phyloP scores from a whole-genome alignment of 2,113 vertebrate genomes.

The Glaucidium brasilianum region DNA sequence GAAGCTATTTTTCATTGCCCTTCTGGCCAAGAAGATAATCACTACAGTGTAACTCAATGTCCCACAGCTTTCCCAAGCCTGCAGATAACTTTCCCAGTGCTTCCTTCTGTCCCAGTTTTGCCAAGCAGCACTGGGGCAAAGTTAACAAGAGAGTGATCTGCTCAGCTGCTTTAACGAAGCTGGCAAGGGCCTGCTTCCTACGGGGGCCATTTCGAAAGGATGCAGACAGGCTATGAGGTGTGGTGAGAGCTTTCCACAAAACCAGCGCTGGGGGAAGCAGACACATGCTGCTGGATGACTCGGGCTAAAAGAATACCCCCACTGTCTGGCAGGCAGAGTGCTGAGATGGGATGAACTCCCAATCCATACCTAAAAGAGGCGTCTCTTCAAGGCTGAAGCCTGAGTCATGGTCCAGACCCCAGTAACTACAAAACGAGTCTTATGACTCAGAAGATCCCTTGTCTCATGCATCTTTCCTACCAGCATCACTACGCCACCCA shows the following conservation, averaged over 20 bases:
- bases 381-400: neutral
- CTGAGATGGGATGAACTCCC: neutral
- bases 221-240: neutral
- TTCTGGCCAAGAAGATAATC: neutral
- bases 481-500: neutral
- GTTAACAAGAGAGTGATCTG: neutral
- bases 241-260: neutral
- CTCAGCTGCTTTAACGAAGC: neutral
- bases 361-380: neutral
- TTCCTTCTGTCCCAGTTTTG: neutral
- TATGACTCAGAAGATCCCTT: neutral
- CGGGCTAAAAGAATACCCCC: neutral
- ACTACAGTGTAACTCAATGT: neutral
- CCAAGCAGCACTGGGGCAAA: neutral
- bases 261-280: neutral
- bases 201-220: neutral
- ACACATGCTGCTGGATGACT: neutral
- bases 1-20: neutral
- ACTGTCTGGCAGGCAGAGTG: neutral
- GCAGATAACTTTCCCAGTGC: neutral
- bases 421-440: neutral
- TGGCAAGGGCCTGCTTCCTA: neutral
- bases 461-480: neutral
- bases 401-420: neutral
- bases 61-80: neutral